Evolutionary conservation across 2,888 invertebrate genomes (phyloP), one percentile per base, ranked within the genome.

Genomic region (Chrysolina haemoptera): DNA sequence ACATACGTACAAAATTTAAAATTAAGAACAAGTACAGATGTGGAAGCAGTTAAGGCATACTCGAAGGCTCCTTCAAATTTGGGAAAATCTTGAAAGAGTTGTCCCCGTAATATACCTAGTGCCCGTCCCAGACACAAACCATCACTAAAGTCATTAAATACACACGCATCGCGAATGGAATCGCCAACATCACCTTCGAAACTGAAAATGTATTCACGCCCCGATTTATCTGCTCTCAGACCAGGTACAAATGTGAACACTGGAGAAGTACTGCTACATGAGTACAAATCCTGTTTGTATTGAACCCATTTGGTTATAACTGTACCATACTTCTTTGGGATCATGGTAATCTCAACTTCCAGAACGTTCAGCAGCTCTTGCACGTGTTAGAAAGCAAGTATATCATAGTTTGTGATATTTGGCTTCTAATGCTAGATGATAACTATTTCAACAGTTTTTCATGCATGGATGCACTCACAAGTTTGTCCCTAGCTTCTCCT

Each of bases 141-240:
- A 8, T 35, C 18, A 59, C 59, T 59, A 18, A 9, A 59, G 59
- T 59, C 59, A 59, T 59, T 18, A 18, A 14, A 59, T 59, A 20
- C 59, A 59, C 20, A 59, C 4, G 35, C 35, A 35, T 35, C 35
- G 35, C 35, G 8, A 35, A 35, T 35, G 59, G 59, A 11, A 18
- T 59, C 20, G 59, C 59, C 59, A 59, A 59, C 59, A 59, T 18
- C 59, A 3, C 18, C 14, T 55, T 43, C 43, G 43, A 43, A 43
- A 43, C 14, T 43, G 14, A 43, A 43, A 43, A 43, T 50, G 6
- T 4, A 6, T 55, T 55, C 55, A 59, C 18, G 59, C 18, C 59
- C 20, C 20, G 20, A 59, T 16, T 59, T 59, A 59, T 16, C 59
- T 59, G 59, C 59, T 59, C 22, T 59, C 59, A 59, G 59, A 59